Base-by-base conservation (phyloP, 2,113 vertebrate genomes). In the Turnix velox region DNA sequence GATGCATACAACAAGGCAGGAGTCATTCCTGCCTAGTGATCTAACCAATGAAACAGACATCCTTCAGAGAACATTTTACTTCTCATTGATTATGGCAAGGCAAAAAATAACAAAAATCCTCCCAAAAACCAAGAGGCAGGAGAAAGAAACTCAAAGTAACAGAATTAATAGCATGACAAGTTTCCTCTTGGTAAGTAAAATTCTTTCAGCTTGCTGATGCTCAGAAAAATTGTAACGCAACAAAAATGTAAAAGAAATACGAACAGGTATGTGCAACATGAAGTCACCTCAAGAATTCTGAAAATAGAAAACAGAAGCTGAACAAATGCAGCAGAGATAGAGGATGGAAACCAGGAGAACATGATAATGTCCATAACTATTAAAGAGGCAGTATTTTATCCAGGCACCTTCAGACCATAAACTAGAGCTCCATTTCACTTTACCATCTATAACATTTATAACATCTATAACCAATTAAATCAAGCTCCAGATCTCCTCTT, bases 351-450 rank as follows among this genome's bases (percentile, higher is more conserved):
- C 2, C 15, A 90, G 66, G 10, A 62, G 4, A 68, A 10, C 0
- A 1, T 6, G 14, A 37, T 23, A 35, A 78, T 0, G 2, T 18
- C 31, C 2, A 0, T 12, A 62, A 61, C 33, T 54, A 37, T 42
- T 62, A 7, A 62, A 63, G 22, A 66, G 31, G 51, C 19, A 66
- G 2, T 3, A 84, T 46, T 30, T 85, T 27, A 84, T 22, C 14
- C 35, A 59, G 18, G 39, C 1, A 3, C 25, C 22, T 4, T 16
- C 31, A 28, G 4, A 40, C 18, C 0, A 0, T 31, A 51, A 80
- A 33, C 18, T 23, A 67, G 22, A 90, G 43, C 11, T 80, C 43
- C 12, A 46, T 49, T 67, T 10, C 18, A 75, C n/a, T 68, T 42
- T 55, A 45, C 5, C 35, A 79, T n/a, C n/a, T 55, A 0, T 22